These are phyloP conservation scores for Megalonaias nervosa DNA, from an alignment of 1,140 invertebrate species.

Conservation along the genomic window DNA sequence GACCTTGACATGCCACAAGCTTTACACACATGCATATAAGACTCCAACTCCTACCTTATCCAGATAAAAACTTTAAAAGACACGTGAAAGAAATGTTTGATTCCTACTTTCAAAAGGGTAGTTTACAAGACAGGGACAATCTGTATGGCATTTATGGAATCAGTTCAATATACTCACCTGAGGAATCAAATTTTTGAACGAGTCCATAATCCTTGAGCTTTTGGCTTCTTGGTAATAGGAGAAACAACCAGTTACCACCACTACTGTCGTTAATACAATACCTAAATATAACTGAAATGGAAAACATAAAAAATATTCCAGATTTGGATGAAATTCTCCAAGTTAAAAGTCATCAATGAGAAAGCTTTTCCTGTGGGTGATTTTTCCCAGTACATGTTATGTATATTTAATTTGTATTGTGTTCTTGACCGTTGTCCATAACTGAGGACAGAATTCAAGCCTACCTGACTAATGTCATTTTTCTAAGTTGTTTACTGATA, in stretches of 20 bases:
- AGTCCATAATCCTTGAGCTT: conserved; percentile 73
- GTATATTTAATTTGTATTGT: no score
- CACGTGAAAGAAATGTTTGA: not conserved
- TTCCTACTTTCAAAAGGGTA: not conserved
- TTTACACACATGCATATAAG: not conserved
- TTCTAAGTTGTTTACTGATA: no score
- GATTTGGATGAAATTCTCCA: not conserved
- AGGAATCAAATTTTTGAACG: conserved; percentile 73
- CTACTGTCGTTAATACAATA: conserved; percentile 72
- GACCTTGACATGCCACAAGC: not conserved
- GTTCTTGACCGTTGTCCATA: no score
- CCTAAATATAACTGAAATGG: conserved; percentile 72
- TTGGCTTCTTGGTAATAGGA: conserved; percentile 74
- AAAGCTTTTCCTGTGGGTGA: not conserved
- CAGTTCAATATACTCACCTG: conserved; percentile 55
- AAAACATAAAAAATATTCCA: conserved; percentile 10
- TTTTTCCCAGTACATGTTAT: not conserved
- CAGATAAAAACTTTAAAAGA: not conserved
- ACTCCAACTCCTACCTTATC: not conserved
- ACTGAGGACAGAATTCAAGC: no score
- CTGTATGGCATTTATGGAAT: not conserved
- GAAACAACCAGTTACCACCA: conserved; percentile 73
- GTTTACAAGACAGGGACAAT: not conserved
- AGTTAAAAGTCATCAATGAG: not conserved
- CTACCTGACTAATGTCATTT: no score